Base-by-base conservation (phyloP, 2,888 invertebrate species). In the Keiferia lycopersicella region DNA sequence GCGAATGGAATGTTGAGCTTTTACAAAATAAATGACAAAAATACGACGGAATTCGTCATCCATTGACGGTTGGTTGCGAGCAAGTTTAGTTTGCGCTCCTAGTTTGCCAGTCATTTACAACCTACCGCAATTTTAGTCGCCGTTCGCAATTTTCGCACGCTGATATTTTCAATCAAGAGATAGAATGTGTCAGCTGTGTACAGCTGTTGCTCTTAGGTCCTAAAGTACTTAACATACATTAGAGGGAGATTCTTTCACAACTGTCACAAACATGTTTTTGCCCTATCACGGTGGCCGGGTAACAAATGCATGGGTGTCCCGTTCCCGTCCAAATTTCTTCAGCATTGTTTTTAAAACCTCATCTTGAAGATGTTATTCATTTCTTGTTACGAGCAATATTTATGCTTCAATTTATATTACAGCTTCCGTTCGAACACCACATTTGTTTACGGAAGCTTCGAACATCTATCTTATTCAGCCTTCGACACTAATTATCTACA, bases 391-490 rank as follows among this genome's bases (percentile, higher is more conserved):
- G 12, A 39, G 12, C 8, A 7, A 39, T 39, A 39, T 10, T 10
- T 39, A 39, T 45, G 1, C 16, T n/a, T n/a, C 6, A n/a, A 7
- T 45, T 45, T 16, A 45, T 16, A 16, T 4, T 45, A n/a, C 4
- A 16, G 6, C n/a, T 45, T n/a, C 16, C 45, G 16, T 14, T 14
- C 1, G 22, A 14, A 53, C 12, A 11, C 22, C 22, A 4, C 51
- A 53, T 14, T 53, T 53, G 22, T 56, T 34, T 34, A 34, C 56
- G 56, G 56, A 56, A 56, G 30, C 16, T 56, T 8, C 16, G 34
- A 53, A 14, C 26, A 53, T 53, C 30, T 7, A 53, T 53, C 53
- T 53, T 26, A 14, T 53, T 53, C 50, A 20, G 18, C 18, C 50
- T 30, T 30, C 58, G 38, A 58, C 58, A 39, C 30, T 30, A 12